Conservation (phyloP, 2,797 vertebrate genomes). For the Cossypha polioptera region DNA sequence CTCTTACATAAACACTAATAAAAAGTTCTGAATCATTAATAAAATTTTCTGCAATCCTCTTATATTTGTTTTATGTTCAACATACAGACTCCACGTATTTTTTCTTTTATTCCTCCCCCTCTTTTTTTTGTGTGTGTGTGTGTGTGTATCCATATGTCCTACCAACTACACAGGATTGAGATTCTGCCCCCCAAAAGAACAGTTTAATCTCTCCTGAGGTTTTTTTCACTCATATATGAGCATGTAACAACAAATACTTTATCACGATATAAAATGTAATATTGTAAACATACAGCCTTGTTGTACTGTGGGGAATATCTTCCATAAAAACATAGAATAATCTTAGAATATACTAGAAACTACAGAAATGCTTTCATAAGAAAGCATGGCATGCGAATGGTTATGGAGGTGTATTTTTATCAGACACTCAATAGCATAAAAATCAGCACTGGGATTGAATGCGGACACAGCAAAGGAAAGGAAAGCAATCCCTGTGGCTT, state of each 20-base stretch:
- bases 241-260: too few species aligned
- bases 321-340: neutral
- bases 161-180: too few species aligned
- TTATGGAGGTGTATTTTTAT: neutral
- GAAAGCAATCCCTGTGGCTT: slow-evolving; percentile 42
- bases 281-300: neutral
- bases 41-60: neutral
- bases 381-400: accelerated
- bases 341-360: neutral
- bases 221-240: neutral
- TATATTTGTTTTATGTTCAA: neutral
- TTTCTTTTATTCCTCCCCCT: accelerated
- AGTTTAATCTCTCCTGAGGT: neutral
- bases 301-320: neutral
- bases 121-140: accelerated
- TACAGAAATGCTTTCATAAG: neutral
- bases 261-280: neutral
- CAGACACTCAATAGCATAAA: neutral
- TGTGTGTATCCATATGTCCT: accelerated
- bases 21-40: neutral
- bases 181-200: neutral
- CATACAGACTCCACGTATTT: accelerated
- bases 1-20: neutral
- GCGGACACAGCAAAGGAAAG: slow-evolving; percentile 25
- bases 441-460: neutral